Conservation (phyloP, 2,113 vertebrate genomes). For the Isichthys henryi region DNA sequence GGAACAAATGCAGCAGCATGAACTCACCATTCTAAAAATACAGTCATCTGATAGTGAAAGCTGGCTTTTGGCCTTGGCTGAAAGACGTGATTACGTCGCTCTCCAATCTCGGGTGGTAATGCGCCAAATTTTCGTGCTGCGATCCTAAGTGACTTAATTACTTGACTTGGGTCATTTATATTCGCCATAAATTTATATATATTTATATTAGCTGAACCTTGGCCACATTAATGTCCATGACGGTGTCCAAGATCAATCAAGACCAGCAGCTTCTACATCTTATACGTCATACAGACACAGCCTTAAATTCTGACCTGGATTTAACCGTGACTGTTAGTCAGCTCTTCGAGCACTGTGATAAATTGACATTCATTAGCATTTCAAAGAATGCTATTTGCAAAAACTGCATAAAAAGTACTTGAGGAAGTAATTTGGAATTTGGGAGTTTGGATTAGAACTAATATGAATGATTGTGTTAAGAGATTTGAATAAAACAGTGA, state of each 20-base stretch:
- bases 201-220: background rate
- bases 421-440: background rate
- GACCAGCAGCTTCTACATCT: background rate
- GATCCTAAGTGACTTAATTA: background rate
- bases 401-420: conserved; percentile 1
- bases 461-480: background rate
- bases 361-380: background rate
- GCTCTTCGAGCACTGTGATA: background rate
- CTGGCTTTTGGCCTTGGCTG: background rate
- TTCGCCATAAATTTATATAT: background rate
- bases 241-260: background rate
- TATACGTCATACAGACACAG: background rate
- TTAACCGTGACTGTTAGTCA: background rate
- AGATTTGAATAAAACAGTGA: background rate
- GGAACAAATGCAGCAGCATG: background rate
- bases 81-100: background rate
- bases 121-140: background rate
- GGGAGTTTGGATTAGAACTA: background rate
- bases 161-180: background rate
- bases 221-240: background rate
- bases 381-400: background rate
- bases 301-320: background rate
- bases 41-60: background rate
- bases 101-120: background rate
- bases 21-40: conserved; percentile 1